Evolutionary conservation across 2,113 vertebrate species (phyloP).

Genomic region (Gymnobelideus leadbeateri): DNA sequence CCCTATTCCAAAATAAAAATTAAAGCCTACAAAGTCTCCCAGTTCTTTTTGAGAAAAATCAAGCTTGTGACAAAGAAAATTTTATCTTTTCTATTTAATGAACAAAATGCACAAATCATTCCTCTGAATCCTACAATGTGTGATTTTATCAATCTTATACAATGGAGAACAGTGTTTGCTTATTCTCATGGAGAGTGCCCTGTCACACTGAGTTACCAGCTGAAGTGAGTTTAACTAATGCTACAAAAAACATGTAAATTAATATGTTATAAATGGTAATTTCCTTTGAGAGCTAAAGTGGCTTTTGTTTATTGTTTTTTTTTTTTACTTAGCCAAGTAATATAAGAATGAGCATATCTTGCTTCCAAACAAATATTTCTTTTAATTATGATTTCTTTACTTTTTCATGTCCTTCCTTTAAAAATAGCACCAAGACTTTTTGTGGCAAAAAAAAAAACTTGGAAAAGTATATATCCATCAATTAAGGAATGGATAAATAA

Average conservation of each 20-base stretch:
- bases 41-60: not conserved
- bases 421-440: not conserved
- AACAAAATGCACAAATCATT: conserved; percentile 1
- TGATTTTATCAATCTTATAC: not conserved
- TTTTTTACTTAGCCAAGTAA: conserved; percentile 31
- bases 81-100: not conserved
- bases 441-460: not conserved
- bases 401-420: conserved; percentile 16
- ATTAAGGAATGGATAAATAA: not conserved
- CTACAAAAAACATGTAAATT: not conserved
- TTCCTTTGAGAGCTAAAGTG: conserved; percentile 29
- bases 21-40: not conserved
- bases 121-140: not conserved
- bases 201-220: not conserved
- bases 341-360: not conserved
- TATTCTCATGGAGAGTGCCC: not conserved
- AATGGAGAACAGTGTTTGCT: not conserved
- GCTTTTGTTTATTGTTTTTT: conserved; percentile 28
- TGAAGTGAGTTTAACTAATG: not conserved
- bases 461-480: not conserved
- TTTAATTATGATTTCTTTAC: conserved; percentile 28
- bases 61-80: not conserved
- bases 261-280: not conserved
- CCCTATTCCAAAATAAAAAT: not conserved
- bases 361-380: conserved; percentile 17